These are phyloP conservation scores for Dipodomys merriami DNA, from an alignment of 2,113 vertebrate genomes.

Conservation along the genomic window DNA sequence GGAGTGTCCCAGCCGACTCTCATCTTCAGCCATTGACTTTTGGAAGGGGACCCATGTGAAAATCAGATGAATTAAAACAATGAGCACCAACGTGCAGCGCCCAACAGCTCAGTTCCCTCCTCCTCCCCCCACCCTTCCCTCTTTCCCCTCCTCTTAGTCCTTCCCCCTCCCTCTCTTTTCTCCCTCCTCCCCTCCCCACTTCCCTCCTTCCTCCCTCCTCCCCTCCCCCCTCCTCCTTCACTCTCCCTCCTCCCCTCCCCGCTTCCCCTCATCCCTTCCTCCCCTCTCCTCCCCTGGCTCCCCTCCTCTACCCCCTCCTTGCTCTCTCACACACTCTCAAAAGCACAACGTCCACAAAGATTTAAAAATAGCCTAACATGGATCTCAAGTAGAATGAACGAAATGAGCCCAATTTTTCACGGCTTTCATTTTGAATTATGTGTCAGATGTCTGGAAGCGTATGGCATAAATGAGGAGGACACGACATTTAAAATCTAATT, in stretches of 20 bases:
- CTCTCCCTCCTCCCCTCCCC: no score
- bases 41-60: background rate
- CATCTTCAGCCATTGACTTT: background rate
- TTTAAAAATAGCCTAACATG: slow-evolving; percentile 68
- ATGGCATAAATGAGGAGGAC: slow-evolving; percentile 28
- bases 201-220: no score
- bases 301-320: background rate
- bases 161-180: no score
- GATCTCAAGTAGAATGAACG: slow-evolving; percentile 51
- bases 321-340: background rate
- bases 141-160: no score
- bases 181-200: background rate
- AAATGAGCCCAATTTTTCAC: slow-evolving; percentile 75
- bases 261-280: no score
- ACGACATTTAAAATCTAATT: slow-evolving; percentile 74
- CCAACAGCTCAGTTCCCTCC: no score
- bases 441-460: slow-evolving; percentile 51
- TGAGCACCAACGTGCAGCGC: no score
- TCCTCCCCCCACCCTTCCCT: no score
- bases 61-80: background rate
- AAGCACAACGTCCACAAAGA: slow-evolving; percentile 42
- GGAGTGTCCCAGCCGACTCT: no score
- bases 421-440: slow-evolving; percentile 75
- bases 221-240: no score
- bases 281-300: no score